phyloP scores from a whole-genome alignment of 2,113 vertebrate species.

The Fregata magnificens region DNA sequence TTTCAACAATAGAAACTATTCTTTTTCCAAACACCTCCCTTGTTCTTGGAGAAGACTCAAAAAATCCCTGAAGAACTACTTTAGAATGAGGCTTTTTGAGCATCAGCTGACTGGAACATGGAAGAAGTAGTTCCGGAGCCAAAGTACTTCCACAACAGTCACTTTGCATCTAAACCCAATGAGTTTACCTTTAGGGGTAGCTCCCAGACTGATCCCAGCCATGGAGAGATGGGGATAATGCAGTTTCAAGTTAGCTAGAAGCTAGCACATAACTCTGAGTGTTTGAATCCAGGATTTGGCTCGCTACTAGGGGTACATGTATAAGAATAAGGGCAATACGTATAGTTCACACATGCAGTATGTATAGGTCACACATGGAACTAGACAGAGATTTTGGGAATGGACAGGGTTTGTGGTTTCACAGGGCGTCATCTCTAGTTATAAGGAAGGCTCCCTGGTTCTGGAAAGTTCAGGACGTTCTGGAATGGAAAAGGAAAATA shows the following conservation, averaged over 20 bases:
- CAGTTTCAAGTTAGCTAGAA: not conserved
- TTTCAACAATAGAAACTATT: not conserved
- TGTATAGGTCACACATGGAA: not conserved
- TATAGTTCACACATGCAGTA: not conserved
- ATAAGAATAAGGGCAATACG: not conserved
- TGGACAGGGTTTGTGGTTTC: not conserved
- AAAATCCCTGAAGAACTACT: not conserved
- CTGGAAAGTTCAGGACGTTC: not conserved
- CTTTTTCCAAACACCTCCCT: not conserved
- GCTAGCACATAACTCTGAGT: not conserved
- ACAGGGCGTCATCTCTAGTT: not conserved
- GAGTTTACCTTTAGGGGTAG: not conserved
- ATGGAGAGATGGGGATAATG: not conserved
- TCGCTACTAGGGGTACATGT: not conserved
- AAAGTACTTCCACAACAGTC: not conserved
- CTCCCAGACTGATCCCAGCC: not conserved
- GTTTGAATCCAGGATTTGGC: not conserved
- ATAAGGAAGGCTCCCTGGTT: not conserved
- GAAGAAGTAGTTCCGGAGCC: not conserved
- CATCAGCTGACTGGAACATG: not conserved
- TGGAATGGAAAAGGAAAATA: conserved; percentile 21
- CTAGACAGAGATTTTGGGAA: not conserved
- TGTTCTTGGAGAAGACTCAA: not conserved
- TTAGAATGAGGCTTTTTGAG: not conserved
- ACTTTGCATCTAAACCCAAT: not conserved